Conservation (phyloP, 1,140 invertebrate genomes). For the Metopolophium dirhodum region DNA sequence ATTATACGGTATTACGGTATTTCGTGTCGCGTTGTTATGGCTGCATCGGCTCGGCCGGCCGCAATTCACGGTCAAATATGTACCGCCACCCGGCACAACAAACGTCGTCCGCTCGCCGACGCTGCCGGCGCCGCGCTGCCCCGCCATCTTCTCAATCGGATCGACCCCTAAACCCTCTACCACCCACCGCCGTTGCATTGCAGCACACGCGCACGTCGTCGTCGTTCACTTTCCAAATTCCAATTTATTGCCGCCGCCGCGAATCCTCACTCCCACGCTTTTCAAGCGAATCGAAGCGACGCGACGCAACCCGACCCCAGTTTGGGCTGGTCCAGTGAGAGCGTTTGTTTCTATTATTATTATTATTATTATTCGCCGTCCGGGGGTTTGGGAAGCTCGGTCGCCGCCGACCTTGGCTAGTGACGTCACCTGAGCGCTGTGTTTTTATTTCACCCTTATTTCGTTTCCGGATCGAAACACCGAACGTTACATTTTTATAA, state of each 20-base stretch:
- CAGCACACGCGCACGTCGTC: slow-evolving; percentile 2
- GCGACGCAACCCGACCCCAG: slow-evolving; percentile 18
- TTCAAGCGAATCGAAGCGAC: too few relatives aligned
- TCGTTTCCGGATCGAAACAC: neutral
- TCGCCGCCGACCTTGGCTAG: slow-evolving; percentile 20
- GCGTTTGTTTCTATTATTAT: neutral
- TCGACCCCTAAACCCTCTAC: neutral
- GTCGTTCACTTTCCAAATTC: slow-evolving; percentile 29
- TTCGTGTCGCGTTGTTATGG: slow-evolving; percentile 56
- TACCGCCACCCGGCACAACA: slow-evolving; percentile 29
- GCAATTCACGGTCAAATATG: slow-evolving; percentile 56
- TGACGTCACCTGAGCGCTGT: slow-evolving; percentile 26
- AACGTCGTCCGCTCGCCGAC: neutral
- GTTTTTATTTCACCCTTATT: neutral
- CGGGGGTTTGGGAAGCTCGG: neutral
- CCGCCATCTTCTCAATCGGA: neutral
- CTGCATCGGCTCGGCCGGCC: slow-evolving; percentile 46
- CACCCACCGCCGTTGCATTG: neutral
- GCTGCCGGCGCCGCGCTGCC: neutral
- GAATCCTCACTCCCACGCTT: neutral
- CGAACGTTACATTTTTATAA: neutral
- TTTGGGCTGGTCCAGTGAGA: slow-evolving; percentile 36
- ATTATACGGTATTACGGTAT: slow-evolving; percentile 8
- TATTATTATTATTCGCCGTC: neutral
- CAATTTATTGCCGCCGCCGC: neutral